phyloP scores from a whole-genome alignment of 1,140 invertebrate genomes.

The Cherax destructor region DNA sequence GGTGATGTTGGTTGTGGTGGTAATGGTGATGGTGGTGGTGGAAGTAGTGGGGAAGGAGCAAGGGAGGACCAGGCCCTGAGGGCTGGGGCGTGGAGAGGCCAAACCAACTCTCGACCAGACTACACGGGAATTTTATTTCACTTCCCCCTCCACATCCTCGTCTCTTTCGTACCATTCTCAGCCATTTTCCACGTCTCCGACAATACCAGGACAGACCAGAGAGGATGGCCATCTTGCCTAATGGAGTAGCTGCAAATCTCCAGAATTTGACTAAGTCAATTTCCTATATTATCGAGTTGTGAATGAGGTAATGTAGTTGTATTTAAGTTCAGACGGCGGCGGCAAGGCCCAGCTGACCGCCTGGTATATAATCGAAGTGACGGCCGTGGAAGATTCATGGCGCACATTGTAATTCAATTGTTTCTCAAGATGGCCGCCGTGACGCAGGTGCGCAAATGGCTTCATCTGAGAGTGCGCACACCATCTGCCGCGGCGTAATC shows the following conservation, averaged over 20 bases:
- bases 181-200: too few relatives aligned
- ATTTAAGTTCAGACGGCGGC: neutral
- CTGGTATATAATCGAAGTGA: conserved; percentile 55
- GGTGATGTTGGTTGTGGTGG: neutral
- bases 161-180: neutral
- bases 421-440: conserved; percentile 67
- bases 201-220: neutral
- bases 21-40: neutral
- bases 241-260: neutral
- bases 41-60: neutral
- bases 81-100: conserved; percentile 6
- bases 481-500: conserved; percentile 6
- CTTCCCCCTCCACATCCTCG: neutral
- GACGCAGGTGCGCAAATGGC: conserved; percentile 63
- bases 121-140: conserved; percentile 11
- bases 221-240: neutral
- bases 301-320: conserved; percentile 36
- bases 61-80: neutral
- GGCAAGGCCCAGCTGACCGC: conserved; percentile 40
- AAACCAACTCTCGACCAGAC: neutral
- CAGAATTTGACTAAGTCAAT: neutral
- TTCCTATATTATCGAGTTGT: conserved; percentile 4
- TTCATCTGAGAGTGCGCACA: conserved; percentile 39
- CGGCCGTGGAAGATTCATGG: conserved; percentile 65
- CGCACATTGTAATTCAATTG: conserved; percentile 68